Conservation (phyloP, 2,888 invertebrate species). For the Rhingia campestris region DNA sequence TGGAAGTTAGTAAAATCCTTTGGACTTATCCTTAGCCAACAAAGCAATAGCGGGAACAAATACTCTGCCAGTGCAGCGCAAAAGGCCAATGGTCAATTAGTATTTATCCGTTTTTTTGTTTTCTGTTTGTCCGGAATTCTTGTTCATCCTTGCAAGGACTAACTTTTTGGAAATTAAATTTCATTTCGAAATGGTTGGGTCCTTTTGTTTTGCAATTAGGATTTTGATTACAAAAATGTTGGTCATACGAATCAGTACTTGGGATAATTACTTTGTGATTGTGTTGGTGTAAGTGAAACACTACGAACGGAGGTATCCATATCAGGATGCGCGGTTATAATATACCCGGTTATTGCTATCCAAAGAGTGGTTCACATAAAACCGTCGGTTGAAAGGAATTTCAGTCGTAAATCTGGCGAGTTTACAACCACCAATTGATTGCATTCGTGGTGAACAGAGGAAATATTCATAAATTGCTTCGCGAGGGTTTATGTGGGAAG, state of each 20-base stretch:
- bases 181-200: neutral
- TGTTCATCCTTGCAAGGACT: neutral
- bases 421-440: conserved; percentile 40
- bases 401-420: conserved; percentile 29
- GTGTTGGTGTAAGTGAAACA: neutral
- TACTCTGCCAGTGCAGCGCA: conserved; percentile 11
- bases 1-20: neutral
- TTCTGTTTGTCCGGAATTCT: neutral
- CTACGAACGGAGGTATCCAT: neutral
- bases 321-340: neutral
- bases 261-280: conserved; percentile 4
- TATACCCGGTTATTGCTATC: neutral
- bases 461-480: conserved; percentile 31
- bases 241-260: neutral
- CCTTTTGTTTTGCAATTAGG: conserved; percentile 25
- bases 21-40: conserved; percentile 2
- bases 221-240: conserved; percentile 4
- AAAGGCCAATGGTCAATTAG: conserved; percentile 30
- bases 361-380: neutral
- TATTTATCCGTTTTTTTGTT: neutral
- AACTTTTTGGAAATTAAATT: conserved; percentile 15
- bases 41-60: conserved; percentile 4
- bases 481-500: conserved; percentile 2
- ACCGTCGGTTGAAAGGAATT: conserved; percentile 15
- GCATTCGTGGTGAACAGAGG: neutral